These are phyloP conservation scores for Pseudochirops corinnae DNA, from an alignment of 2,797 vertebrate species.

Conservation along the genomic window DNA sequence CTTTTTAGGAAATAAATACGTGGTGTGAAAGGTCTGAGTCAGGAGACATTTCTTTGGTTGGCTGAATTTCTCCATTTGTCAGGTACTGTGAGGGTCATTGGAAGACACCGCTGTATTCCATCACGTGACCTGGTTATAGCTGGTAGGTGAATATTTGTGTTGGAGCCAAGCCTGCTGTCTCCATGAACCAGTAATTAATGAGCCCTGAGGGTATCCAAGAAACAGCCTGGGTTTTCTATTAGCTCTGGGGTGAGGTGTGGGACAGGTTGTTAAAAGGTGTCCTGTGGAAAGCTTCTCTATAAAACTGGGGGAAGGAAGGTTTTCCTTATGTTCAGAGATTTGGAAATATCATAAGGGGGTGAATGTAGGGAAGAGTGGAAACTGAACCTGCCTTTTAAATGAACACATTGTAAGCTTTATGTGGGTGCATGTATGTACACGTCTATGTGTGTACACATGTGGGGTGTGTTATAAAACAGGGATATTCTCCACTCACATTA, in stretches of 20 bases:
- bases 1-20: neutral
- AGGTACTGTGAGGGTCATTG: neutral
- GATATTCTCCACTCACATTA: neutral
- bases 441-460: neutral
- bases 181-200: neutral
- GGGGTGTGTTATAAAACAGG: neutral
- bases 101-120: neutral
- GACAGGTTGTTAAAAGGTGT: constrained; percentile 4
- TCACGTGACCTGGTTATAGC: neutral
- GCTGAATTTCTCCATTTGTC: neutral
- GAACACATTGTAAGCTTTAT: neutral
- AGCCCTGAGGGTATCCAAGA: accelerated
- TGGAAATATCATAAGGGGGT: neutral
- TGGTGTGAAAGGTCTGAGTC: no score
- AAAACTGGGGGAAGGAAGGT: neutral
- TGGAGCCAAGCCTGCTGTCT: accelerated
- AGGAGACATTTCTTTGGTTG: neutral
- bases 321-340: neutral
- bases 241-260: neutral
- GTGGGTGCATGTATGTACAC: neutral
- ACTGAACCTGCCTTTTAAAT: neutral
- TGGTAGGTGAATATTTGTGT: no score
- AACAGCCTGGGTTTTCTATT: neutral
- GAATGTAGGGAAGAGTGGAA: neutral
- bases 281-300: neutral